A percentile compares a stretch with the other conserved stretches of the same genome.
Evolutionary conservation across 30 jellyfish, hydroid and myxozoan species (phyloP).

Genomic region (Sanderia malayensis): DNA sequence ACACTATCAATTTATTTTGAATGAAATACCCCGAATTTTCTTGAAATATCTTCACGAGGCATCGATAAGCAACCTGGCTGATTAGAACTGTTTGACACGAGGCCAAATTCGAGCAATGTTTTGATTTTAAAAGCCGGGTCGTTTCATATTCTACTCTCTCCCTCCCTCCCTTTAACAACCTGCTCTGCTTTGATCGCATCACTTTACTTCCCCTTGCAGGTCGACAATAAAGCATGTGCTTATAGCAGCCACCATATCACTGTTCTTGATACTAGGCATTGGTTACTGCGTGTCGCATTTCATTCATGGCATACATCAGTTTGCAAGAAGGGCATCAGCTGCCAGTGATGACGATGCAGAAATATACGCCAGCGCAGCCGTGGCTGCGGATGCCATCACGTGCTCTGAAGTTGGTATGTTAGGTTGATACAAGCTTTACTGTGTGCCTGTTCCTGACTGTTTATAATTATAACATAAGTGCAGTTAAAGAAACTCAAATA

Average conservation of each 20-base stretch:
- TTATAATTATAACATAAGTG: no score
- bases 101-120: no score
- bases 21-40: no score
- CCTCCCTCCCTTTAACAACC: no score
- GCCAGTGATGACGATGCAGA: slow-evolving; percentile 89
- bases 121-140: no score
- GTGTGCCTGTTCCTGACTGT: background rate
- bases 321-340: slow-evolving; percentile 2
- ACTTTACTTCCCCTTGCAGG: no score
- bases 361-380: slow-evolving; percentile 82
- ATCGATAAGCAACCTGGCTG: no score
- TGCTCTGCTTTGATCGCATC: no score
- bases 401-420: slow-evolving; percentile 90
- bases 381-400: slow-evolving; percentile 80
- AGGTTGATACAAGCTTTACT: background rate
- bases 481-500: background rate
- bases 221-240: background rate
- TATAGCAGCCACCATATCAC: background rate
- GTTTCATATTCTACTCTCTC: no score
- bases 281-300: background rate
- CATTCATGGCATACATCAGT: background rate
- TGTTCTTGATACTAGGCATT: background rate
- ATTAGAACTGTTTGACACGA: no score
- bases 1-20: no score
- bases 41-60: no score